Evolutionary conservation across 2,888 invertebrate species (phyloP).

Genomic region (Folsomia manolachei): DNA sequence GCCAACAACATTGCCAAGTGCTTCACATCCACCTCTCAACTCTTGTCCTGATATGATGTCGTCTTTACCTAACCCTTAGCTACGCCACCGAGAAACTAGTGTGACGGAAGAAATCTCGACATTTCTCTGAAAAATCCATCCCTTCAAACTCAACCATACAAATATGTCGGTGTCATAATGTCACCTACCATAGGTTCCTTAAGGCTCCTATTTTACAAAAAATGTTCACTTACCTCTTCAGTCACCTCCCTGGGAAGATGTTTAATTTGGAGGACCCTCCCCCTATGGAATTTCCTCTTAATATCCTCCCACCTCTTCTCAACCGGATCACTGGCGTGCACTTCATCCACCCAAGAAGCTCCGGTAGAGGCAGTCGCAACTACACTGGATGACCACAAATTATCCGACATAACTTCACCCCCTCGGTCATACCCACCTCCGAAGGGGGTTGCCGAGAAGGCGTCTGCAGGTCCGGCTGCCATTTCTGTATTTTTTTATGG

Average conservation of each 20-base stretch:
- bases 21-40: background rate
- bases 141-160: too few relatives aligned
- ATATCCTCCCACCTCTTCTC: slow-evolving; percentile 54
- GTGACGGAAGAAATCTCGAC: too few relatives aligned
- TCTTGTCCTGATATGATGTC: too few relatives aligned
- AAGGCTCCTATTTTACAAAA: background rate
- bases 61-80: too few relatives aligned
- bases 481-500: slow-evolving; percentile 35
- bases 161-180: too few relatives aligned
- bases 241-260: slow-evolving; percentile 56
- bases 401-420: slow-evolving; percentile 33
- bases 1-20: background rate
- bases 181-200: too few relatives aligned
- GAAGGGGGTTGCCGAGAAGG: slow-evolving; percentile 52
- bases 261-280: slow-evolving; percentile 55
- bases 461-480: slow-evolving; percentile 53
- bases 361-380: slow-evolving; percentile 54
- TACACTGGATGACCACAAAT: slow-evolving; percentile 51
- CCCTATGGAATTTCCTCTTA: slow-evolving; percentile 54
- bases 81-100: too few relatives aligned
- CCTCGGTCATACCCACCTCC: slow-evolving; percentile 49
- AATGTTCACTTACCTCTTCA: slow-evolving; percentile 53
- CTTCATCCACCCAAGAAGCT: slow-evolving; percentile 53
- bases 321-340: slow-evolving; percentile 52
- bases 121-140: too few relatives aligned